A percentile compares a stretch with the other conserved stretches of the same genome.
Conservation (phyloP, 2,797 vertebrate species). For the Molothrus aeneus region DNA sequence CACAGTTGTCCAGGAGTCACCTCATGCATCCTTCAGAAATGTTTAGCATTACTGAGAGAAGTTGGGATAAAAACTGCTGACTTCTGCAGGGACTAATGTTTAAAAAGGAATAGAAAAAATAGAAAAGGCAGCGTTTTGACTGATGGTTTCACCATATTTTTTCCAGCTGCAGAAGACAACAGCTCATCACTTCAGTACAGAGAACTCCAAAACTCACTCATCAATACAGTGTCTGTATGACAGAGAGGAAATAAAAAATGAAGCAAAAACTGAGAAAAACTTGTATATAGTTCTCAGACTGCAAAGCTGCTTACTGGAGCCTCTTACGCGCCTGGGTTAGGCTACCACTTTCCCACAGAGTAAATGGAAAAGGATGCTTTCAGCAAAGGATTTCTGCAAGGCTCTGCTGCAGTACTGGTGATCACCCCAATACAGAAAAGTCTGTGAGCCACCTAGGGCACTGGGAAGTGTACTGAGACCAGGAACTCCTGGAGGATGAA, state of each 20-base stretch:
- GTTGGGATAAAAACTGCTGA: neutral
- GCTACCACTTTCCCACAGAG: neutral
- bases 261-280: neutral
- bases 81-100: neutral
- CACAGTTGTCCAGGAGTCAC: neutral
- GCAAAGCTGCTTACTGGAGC: neutral
- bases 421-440: neutral
- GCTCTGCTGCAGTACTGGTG: neutral
- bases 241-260: neutral
- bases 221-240: neutral
- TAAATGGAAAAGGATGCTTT: neutral
- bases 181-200: neutral
- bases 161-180: neutral
- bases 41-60: neutral
- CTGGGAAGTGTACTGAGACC: neutral
- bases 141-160: neutral
- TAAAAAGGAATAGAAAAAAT: neutral
- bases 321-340: neutral
- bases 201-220: neutral
- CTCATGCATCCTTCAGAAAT: neutral
- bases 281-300: neutral
- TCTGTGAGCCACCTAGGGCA: neutral
- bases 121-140: neutral
- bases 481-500: neutral
- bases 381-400: neutral